Percentiles rank a stretch among this genome's conserved stretches.
Evolutionary conservation across 2,888 invertebrate species (phyloP).

Genomic region (Homarus gammarus): DNA sequence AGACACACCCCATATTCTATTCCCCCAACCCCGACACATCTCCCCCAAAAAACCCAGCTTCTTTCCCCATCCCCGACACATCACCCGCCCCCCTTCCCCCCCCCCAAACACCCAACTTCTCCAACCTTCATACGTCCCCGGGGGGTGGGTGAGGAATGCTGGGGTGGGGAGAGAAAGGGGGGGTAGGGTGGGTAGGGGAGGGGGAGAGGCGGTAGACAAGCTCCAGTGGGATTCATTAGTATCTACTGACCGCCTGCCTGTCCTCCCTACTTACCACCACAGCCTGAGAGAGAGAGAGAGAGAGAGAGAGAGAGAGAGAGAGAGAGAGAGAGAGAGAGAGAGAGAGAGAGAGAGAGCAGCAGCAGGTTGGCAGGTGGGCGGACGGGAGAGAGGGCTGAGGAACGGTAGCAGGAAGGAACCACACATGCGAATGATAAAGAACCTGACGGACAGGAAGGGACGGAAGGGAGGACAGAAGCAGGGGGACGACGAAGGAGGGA

Average conservation of each 20-base stretch:
- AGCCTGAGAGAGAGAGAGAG: background rate
- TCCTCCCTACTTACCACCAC: slow-evolving; percentile 33
- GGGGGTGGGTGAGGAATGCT: background rate
- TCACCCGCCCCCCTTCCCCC: too few species aligned
- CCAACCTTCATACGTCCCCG: too few species aligned
- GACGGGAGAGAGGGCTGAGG: too few species aligned
- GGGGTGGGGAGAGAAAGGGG: background rate
- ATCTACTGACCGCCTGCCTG: slow-evolving; percentile 23
- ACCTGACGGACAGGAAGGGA: background rate
- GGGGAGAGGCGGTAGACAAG: slow-evolving; percentile 5
- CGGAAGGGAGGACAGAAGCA: background rate
- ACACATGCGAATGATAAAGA: background rate
- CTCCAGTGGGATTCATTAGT: slow-evolving; percentile 56
- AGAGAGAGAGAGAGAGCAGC: background rate
- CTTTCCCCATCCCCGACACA: too few species aligned
- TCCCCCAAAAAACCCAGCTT: too few species aligned
- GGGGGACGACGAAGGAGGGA: background rate
- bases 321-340: background rate
- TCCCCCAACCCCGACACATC: too few species aligned
- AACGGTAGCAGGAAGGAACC: too few species aligned
- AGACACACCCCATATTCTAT: too few species aligned
- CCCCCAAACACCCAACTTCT: too few species aligned
- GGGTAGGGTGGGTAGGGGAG: background rate
- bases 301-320: background rate
- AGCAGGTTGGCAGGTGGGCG: too few species aligned